Evolutionary conservation across 2,888 invertebrate genomes (phyloP).

Genomic region (Myopa tessellatipennis): DNA sequence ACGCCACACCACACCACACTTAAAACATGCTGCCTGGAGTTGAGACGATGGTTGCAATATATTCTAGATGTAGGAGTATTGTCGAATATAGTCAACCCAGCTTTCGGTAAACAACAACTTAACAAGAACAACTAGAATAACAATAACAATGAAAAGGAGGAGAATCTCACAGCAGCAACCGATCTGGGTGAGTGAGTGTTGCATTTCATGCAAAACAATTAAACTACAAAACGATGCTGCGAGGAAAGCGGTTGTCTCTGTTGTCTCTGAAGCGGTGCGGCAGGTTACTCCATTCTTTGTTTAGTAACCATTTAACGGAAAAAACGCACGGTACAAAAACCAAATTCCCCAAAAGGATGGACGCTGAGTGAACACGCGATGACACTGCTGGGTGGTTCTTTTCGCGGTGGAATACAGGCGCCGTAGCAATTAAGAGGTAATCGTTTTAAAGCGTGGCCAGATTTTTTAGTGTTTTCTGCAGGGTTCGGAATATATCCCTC

Average conservation of each 20-base stretch:
- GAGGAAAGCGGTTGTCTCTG: not conserved
- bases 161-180: too few species aligned
- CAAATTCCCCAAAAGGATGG: not conserved
- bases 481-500: too few species aligned
- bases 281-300: too few species aligned
- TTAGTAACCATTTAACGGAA: not conserved
- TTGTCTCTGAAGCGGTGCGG: not conserved
- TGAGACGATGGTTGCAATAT: too few species aligned
- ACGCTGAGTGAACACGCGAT: not conserved
- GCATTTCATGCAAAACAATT: conserved; percentile 61
- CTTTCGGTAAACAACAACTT: too few species aligned
- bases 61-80: too few species aligned
- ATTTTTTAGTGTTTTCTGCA: not conserved
- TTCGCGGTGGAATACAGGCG: not conserved
- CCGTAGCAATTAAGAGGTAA: conserved; percentile 8
- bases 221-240: conserved; percentile 58
- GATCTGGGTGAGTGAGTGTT: conserved; percentile 5
- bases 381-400: not conserved
- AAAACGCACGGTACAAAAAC: not conserved
- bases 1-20: too few species aligned
- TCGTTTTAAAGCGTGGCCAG: conserved; percentile 23
- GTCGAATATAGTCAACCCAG: too few species aligned
- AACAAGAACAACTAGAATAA: too few species aligned
- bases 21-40: too few species aligned
- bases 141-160: too few species aligned